Conservation (phyloP, 2,888 invertebrate species). For the Orchesellides sinensis region DNA sequence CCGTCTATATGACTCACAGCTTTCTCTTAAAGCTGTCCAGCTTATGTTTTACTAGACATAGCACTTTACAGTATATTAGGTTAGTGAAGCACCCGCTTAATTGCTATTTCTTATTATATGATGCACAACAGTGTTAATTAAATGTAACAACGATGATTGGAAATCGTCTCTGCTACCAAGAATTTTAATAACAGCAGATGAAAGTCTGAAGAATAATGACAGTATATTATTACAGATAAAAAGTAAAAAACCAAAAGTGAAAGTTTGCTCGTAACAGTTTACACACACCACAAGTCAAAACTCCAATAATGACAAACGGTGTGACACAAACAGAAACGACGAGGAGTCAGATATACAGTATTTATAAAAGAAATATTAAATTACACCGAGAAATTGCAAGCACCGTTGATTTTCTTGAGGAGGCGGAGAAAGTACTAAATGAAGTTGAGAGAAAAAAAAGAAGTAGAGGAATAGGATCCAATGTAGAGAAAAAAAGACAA, state of each 20-base stretch:
- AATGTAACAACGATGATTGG: too few relatives aligned
- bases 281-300: neutral
- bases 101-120: neutral
- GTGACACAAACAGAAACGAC: neutral
- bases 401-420: constrained; percentile 44
- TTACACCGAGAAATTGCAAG: constrained; percentile 31
- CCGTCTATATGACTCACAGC: neutral
- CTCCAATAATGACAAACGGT: neutral
- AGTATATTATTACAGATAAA: neutral
- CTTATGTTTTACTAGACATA: too few relatives aligned
- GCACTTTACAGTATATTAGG: too few relatives aligned
- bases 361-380: neutral
- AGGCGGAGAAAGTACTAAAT: constrained; percentile 48
- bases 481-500: constrained; percentile 1
- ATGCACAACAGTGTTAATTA: neutral
- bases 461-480: constrained; percentile 16
- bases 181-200: too few relatives aligned
- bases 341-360: neutral
- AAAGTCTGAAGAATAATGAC: too few relatives aligned
- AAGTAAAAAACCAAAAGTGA: neutral
- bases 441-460: constrained; percentile 22
- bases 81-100: constrained; percentile 7
- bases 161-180: too few relatives aligned
- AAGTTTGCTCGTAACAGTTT: neutral
- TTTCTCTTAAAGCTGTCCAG: too few relatives aligned